Base-by-base conservation (phyloP, 1,140 invertebrate genomes). In the Glomeris maerens region DNA sequence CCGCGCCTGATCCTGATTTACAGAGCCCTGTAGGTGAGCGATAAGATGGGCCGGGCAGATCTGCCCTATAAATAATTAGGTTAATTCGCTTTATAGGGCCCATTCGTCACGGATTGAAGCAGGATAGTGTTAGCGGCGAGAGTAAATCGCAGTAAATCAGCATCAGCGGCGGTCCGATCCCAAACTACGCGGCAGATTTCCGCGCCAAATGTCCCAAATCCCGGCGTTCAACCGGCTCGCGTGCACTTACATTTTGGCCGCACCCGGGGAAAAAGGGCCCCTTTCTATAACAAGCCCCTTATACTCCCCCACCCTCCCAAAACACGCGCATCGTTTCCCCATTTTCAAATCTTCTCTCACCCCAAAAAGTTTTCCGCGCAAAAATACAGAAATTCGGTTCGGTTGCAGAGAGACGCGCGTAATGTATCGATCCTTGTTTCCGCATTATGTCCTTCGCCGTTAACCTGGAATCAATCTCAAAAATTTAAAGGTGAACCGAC, bases 11-110 rank as follows among this genome's bases (percentile, higher is more conserved):
- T 50, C 49, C 49, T 50, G 29, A 50, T 50, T 50, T 50, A 50
- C 49, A 28, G 49, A 50, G 36, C 41, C 27, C 49, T 45, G 49
- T 26, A 42, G 40, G 27, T 31, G 10, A 45, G 41, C 45, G 49
- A 50, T 50, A 50, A 50, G 49, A 42, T 42, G 40, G 41, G 49
- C 45, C 44, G 45, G 45, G 49, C 29, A 50, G 49, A 31, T 50
- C 49, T 45, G 2, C 17, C 25, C 49, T 50, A 50, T 50, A 50
- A 50, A 50, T 50, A 50, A 50, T 45, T 52, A 52, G 31, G 29
- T 50, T 38, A 45, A 40, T 45, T 23, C 49, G 26, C 36, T 31
- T 25, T 1, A 5, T 38, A 55, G n/a, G 25, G 7, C 23, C 47
- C 47, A 53, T 47, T 27, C 39, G 36, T 53, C 46, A 50, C 3